These are phyloP conservation scores for Corythaixoides concolor DNA, from an alignment of 2,113 vertebrate genomes.

Conservation along the genomic window DNA sequence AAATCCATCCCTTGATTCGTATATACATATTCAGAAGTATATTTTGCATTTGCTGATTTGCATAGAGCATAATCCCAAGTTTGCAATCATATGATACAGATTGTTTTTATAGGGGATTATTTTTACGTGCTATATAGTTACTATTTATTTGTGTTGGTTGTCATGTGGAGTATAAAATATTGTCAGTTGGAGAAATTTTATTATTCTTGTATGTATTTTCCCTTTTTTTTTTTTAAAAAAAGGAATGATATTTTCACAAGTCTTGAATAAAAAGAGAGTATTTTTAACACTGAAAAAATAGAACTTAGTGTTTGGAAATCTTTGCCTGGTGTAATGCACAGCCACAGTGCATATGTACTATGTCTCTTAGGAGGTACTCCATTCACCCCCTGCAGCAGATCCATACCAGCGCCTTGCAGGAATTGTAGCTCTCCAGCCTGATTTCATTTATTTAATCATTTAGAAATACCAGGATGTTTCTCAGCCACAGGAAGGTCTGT, in stretches of 20 bases:
- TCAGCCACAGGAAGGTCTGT: neutral
- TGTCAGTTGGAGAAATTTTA: neutral
- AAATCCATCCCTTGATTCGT: neutral
- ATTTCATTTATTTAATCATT: neutral
- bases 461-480: neutral
- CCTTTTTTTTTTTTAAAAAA: neutral
- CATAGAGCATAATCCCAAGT: neutral
- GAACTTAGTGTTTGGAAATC: neutral
- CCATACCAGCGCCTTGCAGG: neutral
- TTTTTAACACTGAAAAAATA: neutral
- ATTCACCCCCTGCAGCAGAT: neutral
- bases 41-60: neutral
- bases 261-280: neutral
- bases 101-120: neutral
- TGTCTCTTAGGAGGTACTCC: neutral
- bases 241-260: neutral
- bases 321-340: neutral
- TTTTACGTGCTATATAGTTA: neutral
- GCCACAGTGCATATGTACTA: neutral
- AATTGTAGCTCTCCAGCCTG: neutral
- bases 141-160: neutral
- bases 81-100: neutral
- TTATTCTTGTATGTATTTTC: neutral
- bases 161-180: neutral
- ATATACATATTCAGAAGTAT: neutral